Conservation (phyloP, 2,797 vertebrate species). For the Cyclopterus lumpus region DNA sequence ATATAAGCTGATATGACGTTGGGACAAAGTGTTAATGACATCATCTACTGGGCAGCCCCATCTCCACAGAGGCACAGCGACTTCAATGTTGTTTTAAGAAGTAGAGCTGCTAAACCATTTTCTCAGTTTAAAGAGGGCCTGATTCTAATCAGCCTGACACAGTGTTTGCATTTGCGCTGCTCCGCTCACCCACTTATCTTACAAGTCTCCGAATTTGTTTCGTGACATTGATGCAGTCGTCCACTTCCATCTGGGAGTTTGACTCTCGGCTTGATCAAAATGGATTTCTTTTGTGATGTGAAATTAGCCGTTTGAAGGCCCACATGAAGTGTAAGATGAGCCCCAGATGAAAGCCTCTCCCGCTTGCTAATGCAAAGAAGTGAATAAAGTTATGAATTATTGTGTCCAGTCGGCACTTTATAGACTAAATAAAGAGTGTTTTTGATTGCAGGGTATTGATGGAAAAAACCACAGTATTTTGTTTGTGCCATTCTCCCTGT, state of each 20-base stretch:
- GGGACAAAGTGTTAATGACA: neutral
- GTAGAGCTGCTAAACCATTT: neutral
- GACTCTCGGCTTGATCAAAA: constrained; percentile 11
- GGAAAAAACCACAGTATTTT: neutral
- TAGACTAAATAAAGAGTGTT: neutral
- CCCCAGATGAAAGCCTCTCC: constrained; percentile 5
- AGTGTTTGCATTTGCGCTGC: constrained; percentile 2
- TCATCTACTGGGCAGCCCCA: neutral
- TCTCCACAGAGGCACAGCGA: neutral
- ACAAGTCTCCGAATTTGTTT: constrained; percentile 11
- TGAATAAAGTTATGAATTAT: constrained; percentile 4
- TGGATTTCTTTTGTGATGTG: constrained; percentile 34
- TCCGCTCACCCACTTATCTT: constrained; percentile 14
- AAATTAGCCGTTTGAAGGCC: constrained; percentile 37
- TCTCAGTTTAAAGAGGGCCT: neutral
- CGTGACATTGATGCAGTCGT: constrained; percentile 15
- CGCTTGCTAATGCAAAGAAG: constrained; percentile 9
- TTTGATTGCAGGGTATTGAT: constrained; percentile 8
- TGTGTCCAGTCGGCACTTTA: neutral
- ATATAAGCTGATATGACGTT: no score
- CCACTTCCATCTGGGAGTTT: neutral
- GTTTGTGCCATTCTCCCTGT: neutral
- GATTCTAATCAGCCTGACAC: constrained; percentile 11
- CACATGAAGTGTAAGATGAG: constrained; percentile 4
- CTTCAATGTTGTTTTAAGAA: neutral